Percentiles rank a stretch among this genome's conserved stretches.
Evolutionary conservation across 2,797 vertebrate species (phyloP).

Genomic region (Poecilia gillii): DNA sequence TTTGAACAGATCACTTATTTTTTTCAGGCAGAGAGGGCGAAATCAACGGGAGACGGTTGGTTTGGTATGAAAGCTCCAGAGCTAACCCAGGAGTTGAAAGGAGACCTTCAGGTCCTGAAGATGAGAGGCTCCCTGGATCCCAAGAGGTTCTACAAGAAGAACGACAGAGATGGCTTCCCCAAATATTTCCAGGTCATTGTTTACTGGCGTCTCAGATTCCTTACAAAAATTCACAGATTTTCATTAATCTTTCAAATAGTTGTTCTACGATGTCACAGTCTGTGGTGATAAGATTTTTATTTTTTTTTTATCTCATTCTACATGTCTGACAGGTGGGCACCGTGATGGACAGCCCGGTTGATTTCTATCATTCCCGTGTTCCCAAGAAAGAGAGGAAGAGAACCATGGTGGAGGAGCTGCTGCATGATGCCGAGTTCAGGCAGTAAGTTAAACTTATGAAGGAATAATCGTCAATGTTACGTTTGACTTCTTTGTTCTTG

Average conservation of each 20-base stretch:
- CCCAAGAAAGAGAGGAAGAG: constrained; percentile 95
- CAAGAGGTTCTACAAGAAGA: constrained; percentile 98
- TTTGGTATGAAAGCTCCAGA: constrained; percentile 98
- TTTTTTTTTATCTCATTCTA: background rate
- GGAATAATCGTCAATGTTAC: background rate
- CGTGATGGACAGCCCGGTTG: constrained; percentile 90
- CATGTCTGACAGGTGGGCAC: constrained; percentile 82
- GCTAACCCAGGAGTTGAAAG: constrained; percentile 89
- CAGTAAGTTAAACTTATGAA: constrained; percentile 80
- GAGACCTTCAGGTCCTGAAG: constrained; percentile 90
- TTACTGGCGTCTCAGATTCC: background rate
- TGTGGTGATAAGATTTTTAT: background rate
- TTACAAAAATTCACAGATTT: background rate
- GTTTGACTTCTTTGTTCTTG: background rate
- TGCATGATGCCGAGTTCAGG: constrained; percentile 94
- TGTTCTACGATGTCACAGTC: background rate
- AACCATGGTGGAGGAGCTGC: constrained; percentile 95
- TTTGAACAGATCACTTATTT: background rate
- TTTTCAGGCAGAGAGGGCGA: constrained; percentile 85
- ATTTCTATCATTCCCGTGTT: constrained; percentile 94
- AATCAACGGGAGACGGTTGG: constrained; percentile 91
- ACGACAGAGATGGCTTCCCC: constrained; percentile 93
- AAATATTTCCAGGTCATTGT: constrained; percentile 92
- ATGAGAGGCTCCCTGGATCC: constrained; percentile 93
- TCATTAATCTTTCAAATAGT: background rate